phyloP scores from a whole-genome alignment of 2,888 invertebrate species.

The Julus scandinavius region DNA sequence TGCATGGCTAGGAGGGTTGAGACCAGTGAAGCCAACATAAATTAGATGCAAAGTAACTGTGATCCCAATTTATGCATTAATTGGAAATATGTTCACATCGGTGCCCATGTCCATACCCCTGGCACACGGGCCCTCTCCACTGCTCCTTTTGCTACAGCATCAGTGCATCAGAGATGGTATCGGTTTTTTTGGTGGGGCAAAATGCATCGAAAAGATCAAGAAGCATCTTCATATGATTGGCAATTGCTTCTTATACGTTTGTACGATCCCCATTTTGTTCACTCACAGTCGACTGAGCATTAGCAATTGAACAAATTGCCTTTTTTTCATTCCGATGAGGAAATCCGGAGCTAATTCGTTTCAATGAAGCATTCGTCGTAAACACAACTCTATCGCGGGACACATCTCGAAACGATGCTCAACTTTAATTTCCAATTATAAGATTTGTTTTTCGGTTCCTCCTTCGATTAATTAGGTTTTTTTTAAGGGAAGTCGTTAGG shows the following conservation, averaged over 20 bases:
- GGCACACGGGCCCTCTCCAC: no score
- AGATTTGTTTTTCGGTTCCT: constrained; percentile 46
- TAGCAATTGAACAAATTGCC: constrained; percentile 45
- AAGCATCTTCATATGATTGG: constrained; percentile 4
- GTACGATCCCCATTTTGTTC: neutral
- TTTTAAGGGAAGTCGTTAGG: constrained; percentile 12
- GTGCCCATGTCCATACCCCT: neutral
- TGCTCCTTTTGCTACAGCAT: neutral
- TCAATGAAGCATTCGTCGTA: constrained; percentile 40
- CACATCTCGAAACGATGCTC: constrained; percentile 16
- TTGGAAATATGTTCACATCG: neutral
- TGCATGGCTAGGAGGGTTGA: neutral
- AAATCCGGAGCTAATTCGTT: constrained; percentile 46
- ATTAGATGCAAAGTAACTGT: neutral
- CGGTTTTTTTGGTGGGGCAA: neutral
- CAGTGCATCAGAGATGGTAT: neutral
- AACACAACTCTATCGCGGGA: neutral
- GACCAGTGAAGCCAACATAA: constrained; percentile 14
- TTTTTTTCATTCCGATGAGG: constrained; percentile 35
- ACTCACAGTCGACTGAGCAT: constrained; percentile 38
- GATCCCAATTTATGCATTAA: neutral
- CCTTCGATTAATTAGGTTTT: constrained; percentile 43
- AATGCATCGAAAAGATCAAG: neutral
- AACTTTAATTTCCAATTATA: constrained; percentile 46
- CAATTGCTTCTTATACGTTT: neutral